Evolutionary conservation across 2,888 invertebrate genomes (phyloP).

Genomic region (Habrosyne pyritoides): DNA sequence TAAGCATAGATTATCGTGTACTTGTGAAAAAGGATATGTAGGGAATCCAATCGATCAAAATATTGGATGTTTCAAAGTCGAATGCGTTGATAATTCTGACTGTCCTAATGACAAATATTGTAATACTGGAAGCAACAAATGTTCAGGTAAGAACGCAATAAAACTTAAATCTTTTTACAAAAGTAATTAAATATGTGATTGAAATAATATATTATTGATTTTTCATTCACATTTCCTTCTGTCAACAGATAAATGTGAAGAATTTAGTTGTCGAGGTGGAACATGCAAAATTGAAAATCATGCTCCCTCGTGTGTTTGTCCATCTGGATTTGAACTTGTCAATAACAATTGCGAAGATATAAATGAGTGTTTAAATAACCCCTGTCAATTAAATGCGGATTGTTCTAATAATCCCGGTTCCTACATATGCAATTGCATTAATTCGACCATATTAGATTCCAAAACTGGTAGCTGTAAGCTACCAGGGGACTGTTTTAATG

Average conservation of each 20-base stretch:
- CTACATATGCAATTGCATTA: conserved; percentile 89
- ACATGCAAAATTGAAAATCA: conserved; percentile 89
- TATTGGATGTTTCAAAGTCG: conserved; percentile 94
- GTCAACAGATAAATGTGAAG: conserved; percentile 90
- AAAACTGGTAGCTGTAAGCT: conserved; percentile 88
- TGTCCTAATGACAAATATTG: conserved; percentile 91
- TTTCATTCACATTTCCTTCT: conserved; percentile 17
- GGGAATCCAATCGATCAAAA: conserved; percentile 90
- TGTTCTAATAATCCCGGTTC: conserved; percentile 92
- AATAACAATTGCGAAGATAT: conserved; percentile 90
- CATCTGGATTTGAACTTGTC: conserved; percentile 87
- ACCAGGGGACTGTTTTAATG: conserved; percentile 92
- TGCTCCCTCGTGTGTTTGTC: conserved; percentile 88
- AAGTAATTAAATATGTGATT: conserved; percentile 10
- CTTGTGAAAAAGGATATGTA: conserved; percentile 91
- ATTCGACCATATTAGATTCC: conserved; percentile 91
- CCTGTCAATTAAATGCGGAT: conserved; percentile 90
- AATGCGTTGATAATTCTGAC: conserved; percentile 90
- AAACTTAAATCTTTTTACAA: not conserved
- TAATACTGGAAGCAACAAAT: conserved; percentile 89
- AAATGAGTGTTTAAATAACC: conserved; percentile 90
- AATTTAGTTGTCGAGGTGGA: conserved; percentile 91
- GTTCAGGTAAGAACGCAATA: conserved; percentile 85
- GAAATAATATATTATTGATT: not conserved
- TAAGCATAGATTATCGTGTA: conserved; percentile 88